These are phyloP conservation scores for Malacoraja senta DNA, from an alignment of 2,797 vertebrate genomes.

Conservation along the genomic window DNA sequence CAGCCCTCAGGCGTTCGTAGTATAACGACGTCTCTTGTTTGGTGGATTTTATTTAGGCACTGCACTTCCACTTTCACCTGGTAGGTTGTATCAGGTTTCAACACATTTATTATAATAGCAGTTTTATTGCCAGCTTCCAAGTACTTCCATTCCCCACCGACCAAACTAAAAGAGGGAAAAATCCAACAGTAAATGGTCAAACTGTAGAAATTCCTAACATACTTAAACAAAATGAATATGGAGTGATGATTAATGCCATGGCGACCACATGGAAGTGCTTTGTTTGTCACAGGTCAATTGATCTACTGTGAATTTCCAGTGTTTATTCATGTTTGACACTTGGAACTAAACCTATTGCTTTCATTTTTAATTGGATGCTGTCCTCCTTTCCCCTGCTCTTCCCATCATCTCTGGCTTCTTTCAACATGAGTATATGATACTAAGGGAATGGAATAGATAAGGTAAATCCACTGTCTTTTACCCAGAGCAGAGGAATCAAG, in stretches of 20 bases:
- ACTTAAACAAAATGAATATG: background rate
- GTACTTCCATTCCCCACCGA: conserved; percentile 75
- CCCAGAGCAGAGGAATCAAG: too few species aligned
- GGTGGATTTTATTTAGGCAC: conserved; percentile 78
- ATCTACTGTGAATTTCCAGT: background rate
- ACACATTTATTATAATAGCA: conserved; percentile 70
- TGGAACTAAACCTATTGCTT: background rate
- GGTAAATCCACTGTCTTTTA: too few species aligned
- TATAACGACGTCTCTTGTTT: conserved; percentile 79
- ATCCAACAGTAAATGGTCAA: background rate
- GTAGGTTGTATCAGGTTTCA: conserved; percentile 85
- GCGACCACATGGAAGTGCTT: background rate
- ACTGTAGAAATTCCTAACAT: background rate
- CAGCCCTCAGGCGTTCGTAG: conserved; percentile 82
- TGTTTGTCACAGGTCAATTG: background rate
- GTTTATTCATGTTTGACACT: background rate
- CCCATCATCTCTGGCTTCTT: background rate
- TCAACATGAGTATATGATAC: background rate
- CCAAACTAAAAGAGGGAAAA: conserved; percentile 55
- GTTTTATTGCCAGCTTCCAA: conserved; percentile 91
- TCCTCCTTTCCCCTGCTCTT: background rate
- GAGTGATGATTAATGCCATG: background rate
- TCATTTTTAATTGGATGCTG: background rate
- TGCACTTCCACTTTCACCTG: conserved; percentile 90
- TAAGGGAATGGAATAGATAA: too few species aligned